Percentiles rank a stretch among this genome's conserved stretches.
Evolutionary conservation across 2,888 invertebrate genomes (phyloP).

Genomic region (Athalia rosae): DNA sequence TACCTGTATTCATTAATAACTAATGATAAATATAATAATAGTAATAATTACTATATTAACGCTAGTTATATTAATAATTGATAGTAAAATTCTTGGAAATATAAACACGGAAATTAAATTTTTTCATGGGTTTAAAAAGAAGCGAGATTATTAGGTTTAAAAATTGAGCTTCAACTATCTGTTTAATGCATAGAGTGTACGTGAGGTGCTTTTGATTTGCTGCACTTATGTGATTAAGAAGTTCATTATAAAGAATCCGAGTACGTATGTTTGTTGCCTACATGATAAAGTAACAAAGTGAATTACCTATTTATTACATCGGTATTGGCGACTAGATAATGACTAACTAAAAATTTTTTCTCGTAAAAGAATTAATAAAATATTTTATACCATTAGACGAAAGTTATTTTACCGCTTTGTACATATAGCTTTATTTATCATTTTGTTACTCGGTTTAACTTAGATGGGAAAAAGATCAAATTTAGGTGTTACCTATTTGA

Average conservation of each 20-base stretch:
- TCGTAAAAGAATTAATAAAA: constrained; percentile 13
- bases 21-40: constrained; percentile 14
- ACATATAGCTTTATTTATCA: constrained; percentile 68
- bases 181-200: constrained; percentile 12
- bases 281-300: not conserved
- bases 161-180: constrained; percentile 18
- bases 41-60: not conserved
- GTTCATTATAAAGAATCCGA: no score
- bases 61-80: constrained; percentile 3
- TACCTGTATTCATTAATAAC: constrained; percentile 23
- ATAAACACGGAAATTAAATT: constrained; percentile 27
- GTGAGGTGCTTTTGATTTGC: not conserved
- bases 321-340: not conserved
- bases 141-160: constrained; percentile 38
- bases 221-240: not conserved
- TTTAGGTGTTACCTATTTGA: constrained; percentile 51
- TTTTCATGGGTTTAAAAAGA: constrained; percentile 6
- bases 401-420: constrained; percentile 63
- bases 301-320: no score
- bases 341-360: constrained; percentile 5
- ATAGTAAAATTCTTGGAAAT: constrained; percentile 5
- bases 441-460: constrained; percentile 52
- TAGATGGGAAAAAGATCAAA: constrained; percentile 45
- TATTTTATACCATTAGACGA: constrained; percentile 56
- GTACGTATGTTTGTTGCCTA: no score